Conservation (phyloP, 2,113 vertebrate species). For the Hypanus sabinus region DNA sequence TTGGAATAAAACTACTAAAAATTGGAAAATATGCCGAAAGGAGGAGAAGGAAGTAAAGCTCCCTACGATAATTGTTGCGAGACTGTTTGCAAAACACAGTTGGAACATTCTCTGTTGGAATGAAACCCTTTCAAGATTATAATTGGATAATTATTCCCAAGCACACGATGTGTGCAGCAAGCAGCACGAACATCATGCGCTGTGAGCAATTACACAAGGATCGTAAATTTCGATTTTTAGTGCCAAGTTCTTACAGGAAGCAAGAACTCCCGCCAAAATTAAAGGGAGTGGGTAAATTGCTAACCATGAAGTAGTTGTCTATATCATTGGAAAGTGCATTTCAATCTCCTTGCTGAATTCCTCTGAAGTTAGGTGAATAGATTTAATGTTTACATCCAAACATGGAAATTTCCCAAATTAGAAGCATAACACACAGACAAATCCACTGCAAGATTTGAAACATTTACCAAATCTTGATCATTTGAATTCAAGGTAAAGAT, state of each 20-base stretch:
- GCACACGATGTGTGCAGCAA: background rate
- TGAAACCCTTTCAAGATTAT: background rate
- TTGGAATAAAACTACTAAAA: background rate
- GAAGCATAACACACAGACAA: background rate
- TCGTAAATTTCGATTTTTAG: background rate
- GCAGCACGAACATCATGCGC: background rate
- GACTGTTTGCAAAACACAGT: background rate
- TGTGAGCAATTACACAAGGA: background rate
- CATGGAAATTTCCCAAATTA: background rate
- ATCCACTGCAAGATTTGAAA: background rate
- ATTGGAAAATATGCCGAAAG: background rate
- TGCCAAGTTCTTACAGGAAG: background rate
- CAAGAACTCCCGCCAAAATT: background rate
- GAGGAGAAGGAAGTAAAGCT: background rate
- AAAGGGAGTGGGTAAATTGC: background rate
- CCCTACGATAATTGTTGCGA: background rate
- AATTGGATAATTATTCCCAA: background rate
- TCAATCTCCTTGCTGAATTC: background rate
- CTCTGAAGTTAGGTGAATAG: background rate
- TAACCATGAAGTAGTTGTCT: background rate
- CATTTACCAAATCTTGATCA: background rate
- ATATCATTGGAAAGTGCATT: background rate
- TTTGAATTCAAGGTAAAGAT: background rate
- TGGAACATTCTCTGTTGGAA: background rate
- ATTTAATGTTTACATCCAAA: background rate